A percentile compares a stretch with the other conserved stretches of the same genome.
These are phyloP conservation scores for Amblyjoppa proteus DNA, from an alignment of 2,888 invertebrate species.

Conservation along the genomic window DNA sequence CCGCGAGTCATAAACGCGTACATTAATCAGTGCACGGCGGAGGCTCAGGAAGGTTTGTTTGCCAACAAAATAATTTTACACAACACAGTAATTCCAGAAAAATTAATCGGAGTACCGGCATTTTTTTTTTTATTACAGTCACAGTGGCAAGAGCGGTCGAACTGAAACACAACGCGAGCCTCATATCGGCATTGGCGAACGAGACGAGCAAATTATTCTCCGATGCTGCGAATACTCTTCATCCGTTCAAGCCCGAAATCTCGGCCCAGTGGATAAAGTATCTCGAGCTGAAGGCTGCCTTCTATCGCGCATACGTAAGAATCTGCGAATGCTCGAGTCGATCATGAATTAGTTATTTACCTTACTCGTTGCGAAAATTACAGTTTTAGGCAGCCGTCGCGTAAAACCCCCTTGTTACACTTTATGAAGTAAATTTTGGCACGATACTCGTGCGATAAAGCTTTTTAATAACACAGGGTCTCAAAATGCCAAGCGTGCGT, in stretches of 20 bases:
- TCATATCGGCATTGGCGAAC: constrained; percentile 88
- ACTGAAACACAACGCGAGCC: constrained; percentile 87
- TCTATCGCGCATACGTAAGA: constrained; percentile 88
- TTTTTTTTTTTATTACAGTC: constrained; percentile 77
- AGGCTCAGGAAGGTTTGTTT: constrained; percentile 87
- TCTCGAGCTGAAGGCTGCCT: constrained; percentile 87
- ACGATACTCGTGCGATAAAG: background rate
- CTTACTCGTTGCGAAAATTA: too few relatives aligned
- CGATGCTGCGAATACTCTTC: constrained; percentile 86
- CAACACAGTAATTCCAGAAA: background rate
- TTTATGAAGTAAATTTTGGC: too few relatives aligned
- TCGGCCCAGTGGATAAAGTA: constrained; percentile 88
- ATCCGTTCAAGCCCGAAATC: constrained; percentile 85
- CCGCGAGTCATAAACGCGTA: constrained; percentile 87
- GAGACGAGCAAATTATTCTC: constrained; percentile 88
- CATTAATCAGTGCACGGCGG: constrained; percentile 88
- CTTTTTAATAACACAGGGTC: background rate
- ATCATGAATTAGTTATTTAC: background rate
- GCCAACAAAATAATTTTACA: background rate
- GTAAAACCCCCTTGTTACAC: too few relatives aligned
- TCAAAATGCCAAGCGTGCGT: too few relatives aligned
- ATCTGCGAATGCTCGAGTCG: background rate
- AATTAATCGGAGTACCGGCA: constrained; percentile 1
- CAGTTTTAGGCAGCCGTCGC: too few relatives aligned
- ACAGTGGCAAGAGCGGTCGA: constrained; percentile 89